phyloP scores from a whole-genome alignment of 2,113 vertebrate genomes.

The Tetraodon nigroviridis region DNA sequence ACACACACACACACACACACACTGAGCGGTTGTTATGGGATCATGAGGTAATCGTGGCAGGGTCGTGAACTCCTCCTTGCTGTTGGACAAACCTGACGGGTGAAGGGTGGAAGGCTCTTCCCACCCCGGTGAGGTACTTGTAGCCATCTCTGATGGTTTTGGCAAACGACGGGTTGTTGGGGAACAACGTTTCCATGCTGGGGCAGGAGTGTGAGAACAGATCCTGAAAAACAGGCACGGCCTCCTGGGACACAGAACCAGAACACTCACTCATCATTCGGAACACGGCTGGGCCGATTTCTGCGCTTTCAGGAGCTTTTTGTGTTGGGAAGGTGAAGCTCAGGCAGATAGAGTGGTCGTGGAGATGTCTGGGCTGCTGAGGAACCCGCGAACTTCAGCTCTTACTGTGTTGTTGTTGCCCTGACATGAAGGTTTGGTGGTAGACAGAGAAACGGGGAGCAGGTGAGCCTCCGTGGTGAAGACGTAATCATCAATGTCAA shows the following conservation, averaged over 20 bases:
- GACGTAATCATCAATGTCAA: conserved; percentile 94
- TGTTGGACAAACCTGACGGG: conserved; percentile 58
- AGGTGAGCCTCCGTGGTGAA: conserved; percentile 98
- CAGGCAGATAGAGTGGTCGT: too few relatives aligned
- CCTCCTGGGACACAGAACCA: conserved; percentile 31
- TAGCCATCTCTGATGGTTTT: conserved; percentile 78
- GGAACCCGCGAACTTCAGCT: neutral
- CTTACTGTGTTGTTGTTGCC: conserved; percentile 68
- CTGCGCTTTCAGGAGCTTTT: too few relatives aligned
- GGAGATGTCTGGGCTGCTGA: neutral
- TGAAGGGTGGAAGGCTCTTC: conserved; percentile 59
- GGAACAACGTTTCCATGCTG: conserved; percentile 76
- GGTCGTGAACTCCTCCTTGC: neutral
- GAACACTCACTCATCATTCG: neutral
- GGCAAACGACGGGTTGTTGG: conserved; percentile 79
- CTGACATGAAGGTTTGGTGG: conserved; percentile 68
- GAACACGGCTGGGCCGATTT: too few relatives aligned
- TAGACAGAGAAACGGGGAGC: conserved; percentile 92
- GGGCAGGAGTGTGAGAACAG: conserved; percentile 77
- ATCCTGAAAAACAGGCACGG: conserved; percentile 37
- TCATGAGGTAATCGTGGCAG: neutral
- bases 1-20: neutral
- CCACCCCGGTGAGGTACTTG: conserved; percentile 79
- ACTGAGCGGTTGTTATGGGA: neutral
- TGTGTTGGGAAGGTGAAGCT: too few relatives aligned